phyloP scores from a whole-genome alignment of 2,888 invertebrate species.

The Plagodis dolabraria region DNA sequence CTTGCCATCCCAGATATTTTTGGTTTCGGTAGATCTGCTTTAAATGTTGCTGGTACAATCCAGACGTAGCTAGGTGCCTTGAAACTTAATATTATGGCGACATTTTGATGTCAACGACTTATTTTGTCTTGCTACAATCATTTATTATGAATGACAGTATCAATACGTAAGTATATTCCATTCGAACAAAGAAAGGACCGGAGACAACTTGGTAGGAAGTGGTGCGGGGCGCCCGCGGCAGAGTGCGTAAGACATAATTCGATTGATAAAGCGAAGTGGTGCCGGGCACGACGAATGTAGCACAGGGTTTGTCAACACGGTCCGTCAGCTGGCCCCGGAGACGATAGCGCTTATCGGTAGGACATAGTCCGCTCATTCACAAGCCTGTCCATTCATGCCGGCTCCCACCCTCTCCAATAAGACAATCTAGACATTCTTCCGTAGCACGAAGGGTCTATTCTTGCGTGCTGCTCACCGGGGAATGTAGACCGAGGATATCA shows the following conservation, averaged over 20 bases:
- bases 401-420: conserved; percentile 50
- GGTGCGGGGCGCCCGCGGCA: background rate
- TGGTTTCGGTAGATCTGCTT: too few relatives aligned
- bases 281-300: conserved; percentile 72
- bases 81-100: too few relatives aligned
- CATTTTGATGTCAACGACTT: too few relatives aligned
- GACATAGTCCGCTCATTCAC: conserved; percentile 84
- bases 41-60: too few relatives aligned
- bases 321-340: conserved; percentile 79
- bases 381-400: conserved; percentile 81
- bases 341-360: conserved; percentile 82
- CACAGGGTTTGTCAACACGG: conserved; percentile 83
- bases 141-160: too few relatives aligned
- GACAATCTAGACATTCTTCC: conserved; percentile 61
- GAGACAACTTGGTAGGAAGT: too few relatives aligned
- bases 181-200: conserved; percentile 4
- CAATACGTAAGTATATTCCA: too few relatives aligned
- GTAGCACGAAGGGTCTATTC: conserved; percentile 52
- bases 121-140: too few relatives aligned
- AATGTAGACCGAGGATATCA: conserved; percentile 81
- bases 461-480: conserved; percentile 47
- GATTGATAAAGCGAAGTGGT: conserved; percentile 73
- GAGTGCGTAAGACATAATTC: conserved; percentile 46
- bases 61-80: too few relatives aligned
- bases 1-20: too few relatives aligned